Evolutionary conservation across 64 coral and sea anemone species (phyloP).

Genomic region (Catalaphyllia jardinei): DNA sequence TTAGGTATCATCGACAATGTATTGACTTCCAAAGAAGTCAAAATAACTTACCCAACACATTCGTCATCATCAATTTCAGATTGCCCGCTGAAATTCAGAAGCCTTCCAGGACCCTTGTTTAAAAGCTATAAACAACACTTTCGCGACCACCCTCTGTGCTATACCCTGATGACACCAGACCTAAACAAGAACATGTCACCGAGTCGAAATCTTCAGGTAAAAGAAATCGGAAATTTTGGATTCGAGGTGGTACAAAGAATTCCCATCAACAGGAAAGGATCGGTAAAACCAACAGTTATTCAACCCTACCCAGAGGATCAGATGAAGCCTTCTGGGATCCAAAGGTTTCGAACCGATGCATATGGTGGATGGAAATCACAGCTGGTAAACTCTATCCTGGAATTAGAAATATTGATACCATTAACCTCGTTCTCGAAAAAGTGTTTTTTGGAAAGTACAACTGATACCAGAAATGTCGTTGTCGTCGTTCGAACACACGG

Average conservation of each 20-base stretch:
- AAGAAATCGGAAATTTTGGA: conserved; percentile 1
- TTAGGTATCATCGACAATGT: background rate
- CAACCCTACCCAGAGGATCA: background rate
- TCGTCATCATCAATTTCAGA: background rate
- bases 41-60: background rate
- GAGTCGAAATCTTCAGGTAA: background rate
- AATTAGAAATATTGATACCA: conserved; percentile 11
- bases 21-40: background rate
- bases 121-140: background rate
- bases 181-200: background rate
- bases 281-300: background rate
- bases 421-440: background rate
- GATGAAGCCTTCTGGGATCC: background rate
- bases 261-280: background rate
- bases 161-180: conserved; percentile 22
- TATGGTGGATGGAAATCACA: background rate
- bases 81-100: background rate
- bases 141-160: background rate
- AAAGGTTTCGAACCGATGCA: conserved; percentile 9
- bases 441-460: background rate
- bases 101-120: conserved; percentile 13
- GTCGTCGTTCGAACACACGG: conserved; percentile 10
- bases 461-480: background rate
- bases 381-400: background rate
- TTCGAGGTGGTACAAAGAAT: background rate